Evolutionary conservation across 1,140 invertebrate species (phyloP).

Genomic region (Halictus rubicundus): DNA sequence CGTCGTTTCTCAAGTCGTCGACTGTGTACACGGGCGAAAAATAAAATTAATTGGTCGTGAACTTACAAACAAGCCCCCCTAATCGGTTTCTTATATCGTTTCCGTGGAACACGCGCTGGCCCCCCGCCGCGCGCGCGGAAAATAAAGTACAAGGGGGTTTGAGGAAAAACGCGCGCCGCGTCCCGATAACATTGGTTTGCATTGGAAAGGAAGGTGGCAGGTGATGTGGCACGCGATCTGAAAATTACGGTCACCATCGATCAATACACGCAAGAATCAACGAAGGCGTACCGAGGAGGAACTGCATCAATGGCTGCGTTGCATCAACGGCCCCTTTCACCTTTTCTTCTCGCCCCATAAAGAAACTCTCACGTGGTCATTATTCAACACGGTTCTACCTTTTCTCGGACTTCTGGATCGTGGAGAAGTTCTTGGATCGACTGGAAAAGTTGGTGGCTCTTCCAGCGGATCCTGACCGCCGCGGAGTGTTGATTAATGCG

Average conservation of each 20-base stretch:
- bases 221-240: slow-evolving; percentile 64
- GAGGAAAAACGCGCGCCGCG: slow-evolving; percentile 39
- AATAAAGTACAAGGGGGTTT: slow-evolving; percentile 4
- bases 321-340: too few species aligned
- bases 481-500: slow-evolving; percentile 24
- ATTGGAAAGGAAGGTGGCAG: slow-evolving; percentile 57
- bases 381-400: too few species aligned
- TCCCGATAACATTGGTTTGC: slow-evolving; percentile 61
- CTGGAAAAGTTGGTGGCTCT: too few species aligned
- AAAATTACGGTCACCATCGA: slow-evolving; percentile 65
- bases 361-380: too few species aligned
- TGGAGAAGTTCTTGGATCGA: too few species aligned
- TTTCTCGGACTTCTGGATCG: too few species aligned
- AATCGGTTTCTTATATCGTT: slow-evolving; percentile 34
- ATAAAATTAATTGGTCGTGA: slow-evolving; percentile 34
- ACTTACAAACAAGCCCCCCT: slow-evolving; percentile 29
- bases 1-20: too few species aligned
- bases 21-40: not conserved
- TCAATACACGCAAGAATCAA: slow-evolving; percentile 63
- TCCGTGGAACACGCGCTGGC: not conserved
- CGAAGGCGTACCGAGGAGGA: slow-evolving; percentile 36
- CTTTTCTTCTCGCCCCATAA: not conserved
- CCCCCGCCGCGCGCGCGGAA: not conserved
- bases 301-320: slow-evolving; percentile 40
- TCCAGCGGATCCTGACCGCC: not conserved